phyloP scores from a whole-genome alignment of 2,113 vertebrate genomes.

The Dissostichus mawsoni region DNA sequence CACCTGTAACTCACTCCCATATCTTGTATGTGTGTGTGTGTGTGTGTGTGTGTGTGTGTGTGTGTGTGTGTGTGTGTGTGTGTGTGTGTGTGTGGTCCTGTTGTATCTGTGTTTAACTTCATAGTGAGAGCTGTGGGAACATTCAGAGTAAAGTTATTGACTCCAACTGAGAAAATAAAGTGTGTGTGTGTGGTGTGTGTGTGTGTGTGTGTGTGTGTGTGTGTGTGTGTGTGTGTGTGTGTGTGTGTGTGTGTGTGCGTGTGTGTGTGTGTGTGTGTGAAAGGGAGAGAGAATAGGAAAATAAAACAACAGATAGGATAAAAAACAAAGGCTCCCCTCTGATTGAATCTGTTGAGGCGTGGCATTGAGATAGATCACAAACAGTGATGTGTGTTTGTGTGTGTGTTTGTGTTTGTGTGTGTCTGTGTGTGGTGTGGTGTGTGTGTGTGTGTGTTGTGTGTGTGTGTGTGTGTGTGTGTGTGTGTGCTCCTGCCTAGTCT shows the following conservation, averaged over 20 bases:
- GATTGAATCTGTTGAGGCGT: slow-evolving; percentile 85
- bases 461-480: slow-evolving; percentile 46
- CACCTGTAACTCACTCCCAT: not conserved
- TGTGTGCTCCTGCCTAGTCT: slow-evolving; percentile 30
- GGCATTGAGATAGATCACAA: slow-evolving; percentile 83
- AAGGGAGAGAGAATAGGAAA: slow-evolving; percentile 44
- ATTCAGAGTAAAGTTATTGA: slow-evolving; percentile 66
- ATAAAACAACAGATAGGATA: slow-evolving; percentile 67
- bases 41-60: slow-evolving; percentile 28
- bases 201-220: slow-evolving; percentile 1
- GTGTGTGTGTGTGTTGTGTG: slow-evolving; percentile 47
- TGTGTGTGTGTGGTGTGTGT: not conserved
- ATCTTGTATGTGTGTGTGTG: slow-evolving; percentile 8
- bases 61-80: slow-evolving; percentile 34
- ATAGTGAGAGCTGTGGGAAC: slow-evolving; percentile 45
- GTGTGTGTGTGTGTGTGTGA: slow-evolving; percentile 20
- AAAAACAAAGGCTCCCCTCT: slow-evolving; percentile 77
- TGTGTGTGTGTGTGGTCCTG: slow-evolving; percentile 23
- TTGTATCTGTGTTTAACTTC: slow-evolving; percentile 50
- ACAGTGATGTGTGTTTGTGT: slow-evolving; percentile 50
- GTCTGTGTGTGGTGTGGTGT: no score
- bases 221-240: slow-evolving; percentile 6
- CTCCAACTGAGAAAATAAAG: slow-evolving; percentile 50
- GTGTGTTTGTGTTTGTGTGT: slow-evolving; percentile 42
- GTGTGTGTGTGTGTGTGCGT: no score